Base-by-base conservation (phyloP, 2,113 vertebrate genomes). In the Syrmaticus mikado region DNA sequence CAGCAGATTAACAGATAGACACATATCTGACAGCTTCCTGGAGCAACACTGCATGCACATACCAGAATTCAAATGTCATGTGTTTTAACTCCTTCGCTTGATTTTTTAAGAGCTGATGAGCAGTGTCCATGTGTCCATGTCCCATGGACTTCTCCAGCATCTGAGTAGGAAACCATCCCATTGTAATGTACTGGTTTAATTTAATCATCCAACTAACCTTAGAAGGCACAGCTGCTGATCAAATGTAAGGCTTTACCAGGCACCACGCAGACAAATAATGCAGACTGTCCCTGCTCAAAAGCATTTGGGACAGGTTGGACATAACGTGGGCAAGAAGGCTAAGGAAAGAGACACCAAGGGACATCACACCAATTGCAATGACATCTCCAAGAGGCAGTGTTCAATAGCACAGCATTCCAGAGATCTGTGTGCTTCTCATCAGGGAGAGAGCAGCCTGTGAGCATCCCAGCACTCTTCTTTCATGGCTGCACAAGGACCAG, bases 281-380 rank as follows among this genome's bases (percentile, higher is more conserved):
- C 50, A 74, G 34, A 4, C 20, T 14, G 5, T 8, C 48, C 17
- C 32, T 77, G 70, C 36, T 78, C 61, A 75, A 57, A 46, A 93
- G 14, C 25, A 34, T 25, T 74, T 43, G 87, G 40, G 11, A 8
- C 50, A 66, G 73, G 13, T 43, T 30, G 34, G 38, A 32, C 5
- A 53, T 11, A 43, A 32, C 24, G 13, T 4, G 55, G n/a, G 34
- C 2, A 1, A 43, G 40, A 14, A 60, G 11, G 5, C 28, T 40
- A 82, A 75, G 62, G 6, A 40, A 66, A 62, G 30, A 36, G 52
- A 11, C 2, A 1, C 2, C 0, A 0, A 36, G 40, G 25, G 17
- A 43, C 13, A 17, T 40, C 43, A 14, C 15, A 4, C 2, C 16
- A 6, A 27, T 15, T 38, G 50, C 74, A 15, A 0, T 17, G 65